phyloP scores from a whole-genome alignment of 2,113 vertebrate species.

The Clarias batrachus region DNA sequence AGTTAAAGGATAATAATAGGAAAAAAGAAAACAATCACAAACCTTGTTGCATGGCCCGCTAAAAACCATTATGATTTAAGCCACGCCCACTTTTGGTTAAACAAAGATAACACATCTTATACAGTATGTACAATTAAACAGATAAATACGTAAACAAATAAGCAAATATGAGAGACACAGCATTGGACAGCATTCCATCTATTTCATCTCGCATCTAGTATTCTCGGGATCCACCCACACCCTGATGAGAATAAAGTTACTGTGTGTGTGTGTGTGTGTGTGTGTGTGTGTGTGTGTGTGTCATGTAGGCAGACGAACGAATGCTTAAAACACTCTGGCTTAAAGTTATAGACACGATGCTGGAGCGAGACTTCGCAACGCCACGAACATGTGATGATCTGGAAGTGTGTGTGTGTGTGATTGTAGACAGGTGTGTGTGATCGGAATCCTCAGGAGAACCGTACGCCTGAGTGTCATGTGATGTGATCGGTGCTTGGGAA shows the following conservation, averaged over 20 bases:
- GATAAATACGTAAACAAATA: not conserved
- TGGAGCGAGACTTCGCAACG: not conserved
- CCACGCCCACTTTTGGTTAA: not conserved
- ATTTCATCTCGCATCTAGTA: not conserved
- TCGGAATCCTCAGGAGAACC: not conserved
- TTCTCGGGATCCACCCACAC: not conserved
- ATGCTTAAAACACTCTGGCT: no score
- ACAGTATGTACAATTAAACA: not conserved
- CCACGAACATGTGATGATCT: not conserved
- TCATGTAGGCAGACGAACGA: no score
- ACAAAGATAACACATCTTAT: not conserved
- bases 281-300: no score
- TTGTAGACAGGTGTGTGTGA: not conserved
- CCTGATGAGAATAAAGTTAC: not conserved
- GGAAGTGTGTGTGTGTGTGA: not conserved
- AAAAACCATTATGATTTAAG: not conserved
- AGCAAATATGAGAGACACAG: not conserved
- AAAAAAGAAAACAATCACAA: not conserved
- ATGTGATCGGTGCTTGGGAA: not conserved
- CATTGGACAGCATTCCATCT: not conserved
- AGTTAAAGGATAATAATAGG: not conserved
- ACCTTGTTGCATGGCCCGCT: not conserved
- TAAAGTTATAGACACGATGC: not conserved
- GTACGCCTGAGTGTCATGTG: not conserved
- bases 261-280: not conserved